phyloP scores from a whole-genome alignment of 1,140 invertebrate species.

The Eupeodes corollae region DNA sequence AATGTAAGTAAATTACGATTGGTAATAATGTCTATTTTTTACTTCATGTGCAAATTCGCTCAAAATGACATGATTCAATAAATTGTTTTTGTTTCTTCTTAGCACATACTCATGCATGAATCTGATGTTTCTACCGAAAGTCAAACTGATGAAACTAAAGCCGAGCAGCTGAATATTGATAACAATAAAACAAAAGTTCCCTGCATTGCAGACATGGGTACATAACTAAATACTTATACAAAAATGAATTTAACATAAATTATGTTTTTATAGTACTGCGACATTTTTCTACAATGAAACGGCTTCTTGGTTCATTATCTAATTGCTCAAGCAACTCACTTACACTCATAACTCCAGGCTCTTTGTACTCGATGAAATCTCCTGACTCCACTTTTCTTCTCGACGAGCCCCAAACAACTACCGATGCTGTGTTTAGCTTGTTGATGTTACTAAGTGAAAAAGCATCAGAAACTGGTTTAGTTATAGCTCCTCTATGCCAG shows the following conservation, averaged over 20 bases:
- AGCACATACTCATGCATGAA: slow-evolving; percentile 33
- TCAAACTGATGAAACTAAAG: slow-evolving; percentile 72
- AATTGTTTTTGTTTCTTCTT: neutral
- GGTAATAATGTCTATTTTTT: neutral
- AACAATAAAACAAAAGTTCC: slow-evolving; percentile 41
- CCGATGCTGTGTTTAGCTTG: slow-evolving; percentile 74
- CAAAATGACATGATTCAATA: too few relatives aligned
- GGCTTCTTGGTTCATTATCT: slow-evolving; percentile 62
- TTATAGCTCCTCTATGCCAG: slow-evolving; percentile 61
- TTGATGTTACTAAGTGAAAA: slow-evolving; percentile 59
- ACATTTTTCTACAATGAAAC: slow-evolving; percentile 67
- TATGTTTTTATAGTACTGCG: slow-evolving; percentile 46
- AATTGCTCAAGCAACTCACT: slow-evolving; percentile 56
- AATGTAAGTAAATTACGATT: slow-evolving; percentile 14
- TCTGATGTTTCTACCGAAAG: slow-evolving; percentile 37
- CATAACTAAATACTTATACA: neutral
- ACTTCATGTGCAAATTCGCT: too few relatives aligned
- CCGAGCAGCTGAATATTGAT: slow-evolving; percentile 50
- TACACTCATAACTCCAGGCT: slow-evolving; percentile 40
- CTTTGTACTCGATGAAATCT: slow-evolving; percentile 28
- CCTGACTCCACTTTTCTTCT: slow-evolving; percentile 43
- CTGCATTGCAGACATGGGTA: slow-evolving; percentile 56
- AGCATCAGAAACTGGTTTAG: slow-evolving; percentile 56
- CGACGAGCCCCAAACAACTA: slow-evolving; percentile 47
- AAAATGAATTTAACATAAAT: slow-evolving; percentile 7